Conservation (phyloP, 2,113 vertebrate genomes). For the Recurvirostra avosetta region DNA sequence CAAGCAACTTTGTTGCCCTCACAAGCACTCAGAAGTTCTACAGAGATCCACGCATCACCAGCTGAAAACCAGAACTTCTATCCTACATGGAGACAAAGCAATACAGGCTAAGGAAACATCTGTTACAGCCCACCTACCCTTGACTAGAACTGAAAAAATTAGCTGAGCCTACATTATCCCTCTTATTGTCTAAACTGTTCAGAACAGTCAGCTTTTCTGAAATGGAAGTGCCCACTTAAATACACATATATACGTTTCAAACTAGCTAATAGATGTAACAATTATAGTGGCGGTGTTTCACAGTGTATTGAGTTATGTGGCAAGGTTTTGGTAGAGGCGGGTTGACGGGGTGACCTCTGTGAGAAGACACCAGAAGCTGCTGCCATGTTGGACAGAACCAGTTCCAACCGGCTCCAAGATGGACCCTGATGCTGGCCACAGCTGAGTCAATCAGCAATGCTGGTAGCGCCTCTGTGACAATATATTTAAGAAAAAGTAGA, state of each 20-base stretch:
- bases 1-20: background rate
- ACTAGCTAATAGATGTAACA: background rate
- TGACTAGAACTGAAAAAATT: background rate
- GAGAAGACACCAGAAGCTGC: background rate
- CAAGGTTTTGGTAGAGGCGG: background rate
- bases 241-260: background rate
- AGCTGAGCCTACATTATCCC: background rate
- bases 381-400: background rate
- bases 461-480: background rate
- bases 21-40: background rate
- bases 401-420: background rate
- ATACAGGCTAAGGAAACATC: background rate
- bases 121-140: background rate
- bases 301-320: background rate
- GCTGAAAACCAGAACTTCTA: background rate
- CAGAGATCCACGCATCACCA: background rate
- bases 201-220: background rate
- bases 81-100: background rate
- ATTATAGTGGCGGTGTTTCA: background rate
- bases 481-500: background rate
- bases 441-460: background rate
- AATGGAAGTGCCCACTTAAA: background rate
- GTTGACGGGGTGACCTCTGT: background rate
- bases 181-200: background rate
- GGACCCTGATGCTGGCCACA: background rate